Conservation (phyloP, 2,113 vertebrate genomes). For the Nesogale talazaci region DNA sequence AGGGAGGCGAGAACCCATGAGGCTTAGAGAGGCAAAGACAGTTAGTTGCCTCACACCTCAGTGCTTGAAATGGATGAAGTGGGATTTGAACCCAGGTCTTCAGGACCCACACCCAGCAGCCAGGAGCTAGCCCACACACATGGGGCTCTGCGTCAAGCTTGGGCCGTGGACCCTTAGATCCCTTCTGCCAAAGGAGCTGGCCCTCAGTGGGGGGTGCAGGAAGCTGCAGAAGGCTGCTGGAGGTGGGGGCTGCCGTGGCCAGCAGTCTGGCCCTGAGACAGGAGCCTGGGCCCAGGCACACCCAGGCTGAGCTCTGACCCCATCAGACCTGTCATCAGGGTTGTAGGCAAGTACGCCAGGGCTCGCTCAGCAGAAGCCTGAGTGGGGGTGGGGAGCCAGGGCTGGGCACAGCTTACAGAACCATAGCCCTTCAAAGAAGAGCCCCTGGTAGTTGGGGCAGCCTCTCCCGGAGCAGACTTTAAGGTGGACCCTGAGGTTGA, state of each 20-base stretch:
- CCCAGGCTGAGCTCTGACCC: constrained; percentile 31
- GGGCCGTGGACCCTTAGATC: accelerated
- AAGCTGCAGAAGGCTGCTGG: not conserved
- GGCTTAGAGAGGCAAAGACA: not conserved
- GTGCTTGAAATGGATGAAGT: not conserved
- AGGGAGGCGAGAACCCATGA: too few relatives aligned
- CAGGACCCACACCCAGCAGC: not conserved
- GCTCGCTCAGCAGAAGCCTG: not conserved
- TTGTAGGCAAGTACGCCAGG: not conserved
- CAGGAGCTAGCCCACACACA: not conserved
- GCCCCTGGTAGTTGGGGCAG: not conserved
- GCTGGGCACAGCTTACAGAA: not conserved
- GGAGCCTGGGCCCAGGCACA: not conserved
- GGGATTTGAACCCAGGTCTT: not conserved
- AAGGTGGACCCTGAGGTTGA: not conserved
- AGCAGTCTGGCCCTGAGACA: not conserved
- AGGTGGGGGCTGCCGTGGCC: accelerated
- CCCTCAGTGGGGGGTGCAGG: not conserved
- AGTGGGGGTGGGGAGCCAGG: not conserved
- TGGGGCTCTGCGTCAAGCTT: not conserved
- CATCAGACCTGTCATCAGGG: not conserved
- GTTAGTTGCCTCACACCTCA: not conserved
- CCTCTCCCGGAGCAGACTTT: not conserved
- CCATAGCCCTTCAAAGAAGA: not conserved
- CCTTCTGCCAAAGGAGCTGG: not conserved